phyloP scores from a whole-genome alignment of 2,888 invertebrate genomes.

The Lithophane ornitopus region DNA sequence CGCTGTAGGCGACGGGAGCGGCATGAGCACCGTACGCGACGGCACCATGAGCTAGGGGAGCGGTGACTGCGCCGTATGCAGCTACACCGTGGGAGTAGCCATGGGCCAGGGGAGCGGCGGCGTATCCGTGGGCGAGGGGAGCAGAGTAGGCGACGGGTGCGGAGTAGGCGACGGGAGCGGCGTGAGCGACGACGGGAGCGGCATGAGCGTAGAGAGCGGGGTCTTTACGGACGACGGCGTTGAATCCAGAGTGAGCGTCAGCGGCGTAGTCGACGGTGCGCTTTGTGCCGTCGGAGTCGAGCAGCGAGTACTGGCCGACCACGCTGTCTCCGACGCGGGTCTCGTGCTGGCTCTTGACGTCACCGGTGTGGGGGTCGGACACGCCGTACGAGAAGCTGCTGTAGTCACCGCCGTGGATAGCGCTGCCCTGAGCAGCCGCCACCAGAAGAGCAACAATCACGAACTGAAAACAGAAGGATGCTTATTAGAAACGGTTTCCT shows the following conservation, averaged over 20 bases:
- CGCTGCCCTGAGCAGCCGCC: constrained; percentile 85
- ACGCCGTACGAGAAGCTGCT: constrained; percentile 88
- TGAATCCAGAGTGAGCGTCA: constrained; percentile 89
- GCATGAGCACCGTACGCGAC: constrained; percentile 31
- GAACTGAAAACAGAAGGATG: constrained; percentile 79
- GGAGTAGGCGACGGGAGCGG: constrained; percentile 74
- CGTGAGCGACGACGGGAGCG: constrained; percentile 76
- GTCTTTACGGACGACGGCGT: constrained; percentile 90
- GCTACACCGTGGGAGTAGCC: constrained; percentile 59
- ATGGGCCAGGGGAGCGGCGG: constrained; percentile 68
- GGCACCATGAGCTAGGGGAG: constrained; percentile 48
- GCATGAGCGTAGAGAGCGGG: constrained; percentile 77
- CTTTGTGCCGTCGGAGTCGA: constrained; percentile 91
- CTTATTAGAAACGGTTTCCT: background rate
- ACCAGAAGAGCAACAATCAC: constrained; percentile 85
- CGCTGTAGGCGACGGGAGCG: constrained; percentile 34
- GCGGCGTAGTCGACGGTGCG: constrained; percentile 92
- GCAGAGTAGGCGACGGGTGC: constrained; percentile 72
- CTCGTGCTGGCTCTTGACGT: constrained; percentile 91
- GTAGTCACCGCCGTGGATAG: constrained; percentile 83
- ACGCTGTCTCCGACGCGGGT: constrained; percentile 92
- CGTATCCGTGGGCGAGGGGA: constrained; percentile 65
- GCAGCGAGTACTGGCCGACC: constrained; percentile 87
- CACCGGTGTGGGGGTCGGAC: constrained; percentile 87
- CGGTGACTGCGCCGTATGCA: constrained; percentile 62